Evolutionary conservation across 2,797 vertebrate genomes (phyloP).

Genomic region (Pyrocephalus nanus): DNA sequence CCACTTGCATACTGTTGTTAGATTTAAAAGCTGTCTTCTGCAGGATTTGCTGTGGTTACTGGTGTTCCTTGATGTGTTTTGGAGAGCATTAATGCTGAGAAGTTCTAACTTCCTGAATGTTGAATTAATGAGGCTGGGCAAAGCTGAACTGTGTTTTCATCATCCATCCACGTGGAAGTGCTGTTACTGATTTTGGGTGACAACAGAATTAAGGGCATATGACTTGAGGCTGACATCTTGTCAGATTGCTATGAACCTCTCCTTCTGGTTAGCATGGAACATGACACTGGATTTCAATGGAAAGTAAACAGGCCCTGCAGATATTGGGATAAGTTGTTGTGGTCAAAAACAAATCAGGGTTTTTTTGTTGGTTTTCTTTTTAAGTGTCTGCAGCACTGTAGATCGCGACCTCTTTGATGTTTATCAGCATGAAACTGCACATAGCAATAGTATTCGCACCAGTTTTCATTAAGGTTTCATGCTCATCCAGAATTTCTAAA

Average conservation of each 20-base stretch:
- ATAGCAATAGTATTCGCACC: background rate
- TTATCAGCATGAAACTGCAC: background rate
- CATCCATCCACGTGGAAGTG: background rate
- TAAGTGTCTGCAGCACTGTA: background rate
- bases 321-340: background rate
- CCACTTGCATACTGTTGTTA: background rate
- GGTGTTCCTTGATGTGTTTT: background rate
- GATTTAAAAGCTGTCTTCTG: background rate
- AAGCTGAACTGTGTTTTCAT: background rate
- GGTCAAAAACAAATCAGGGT: background rate
- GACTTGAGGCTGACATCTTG: background rate
- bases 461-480: background rate
- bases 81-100: background rate
- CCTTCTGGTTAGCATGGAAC: background rate
- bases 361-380: background rate
- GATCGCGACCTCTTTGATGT: background rate
- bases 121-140: background rate
- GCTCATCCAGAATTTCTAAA: background rate
- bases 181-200: background rate
- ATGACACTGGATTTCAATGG: background rate
- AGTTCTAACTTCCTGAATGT: background rate
- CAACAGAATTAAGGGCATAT: background rate
- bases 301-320: background rate
- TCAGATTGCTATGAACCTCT: background rate
- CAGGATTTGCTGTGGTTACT: background rate